phyloP scores from a whole-genome alignment of 2,888 invertebrate genomes.

The Drosophila atroscutellata region DNA sequence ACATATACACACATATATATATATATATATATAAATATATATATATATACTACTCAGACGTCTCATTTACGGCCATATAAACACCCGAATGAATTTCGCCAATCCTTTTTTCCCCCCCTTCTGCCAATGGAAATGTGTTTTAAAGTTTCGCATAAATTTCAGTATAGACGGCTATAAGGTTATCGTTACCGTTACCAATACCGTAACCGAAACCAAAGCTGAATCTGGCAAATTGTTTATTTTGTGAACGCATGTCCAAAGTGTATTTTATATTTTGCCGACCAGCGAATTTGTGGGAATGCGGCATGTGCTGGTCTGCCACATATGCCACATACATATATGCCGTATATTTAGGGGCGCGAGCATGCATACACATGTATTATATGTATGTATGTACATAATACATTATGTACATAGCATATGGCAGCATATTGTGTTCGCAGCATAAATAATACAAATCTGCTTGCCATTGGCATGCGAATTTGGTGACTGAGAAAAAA shows the following conservation, averaged over 20 bases:
- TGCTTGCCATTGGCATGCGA: slow-evolving; percentile 53
- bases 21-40: slow-evolving; percentile 5
- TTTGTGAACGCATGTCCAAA: slow-evolving; percentile 41
- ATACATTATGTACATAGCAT: slow-evolving; percentile 22
- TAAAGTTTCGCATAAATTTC: slow-evolving; percentile 64
- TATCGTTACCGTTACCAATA: slow-evolving; percentile 8
- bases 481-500: slow-evolving; percentile 36
- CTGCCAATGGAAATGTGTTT: slow-evolving; percentile 66
- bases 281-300: slow-evolving; percentile 51
- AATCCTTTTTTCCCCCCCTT: slow-evolving; percentile 29
- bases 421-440: slow-evolving; percentile 51
- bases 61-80: slow-evolving; percentile 70
- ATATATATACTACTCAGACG: slow-evolving; percentile 51
- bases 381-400: slow-evolving; percentile 13
- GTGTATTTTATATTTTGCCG: slow-evolving; percentile 45
- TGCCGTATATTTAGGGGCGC: not conserved
- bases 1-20: not conserved
- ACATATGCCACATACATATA: slow-evolving; percentile 2
- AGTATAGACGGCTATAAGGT: slow-evolving; percentile 30
- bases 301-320: slow-evolving; percentile 46
- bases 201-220: slow-evolving; percentile 22
- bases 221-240: slow-evolving; percentile 44
- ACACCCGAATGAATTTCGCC: slow-evolving; percentile 56
- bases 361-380: not conserved
- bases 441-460: slow-evolving; percentile 63